Conservation (phyloP, 2,113 vertebrate species). For the Phyllopteryx taeniolatus region DNA sequence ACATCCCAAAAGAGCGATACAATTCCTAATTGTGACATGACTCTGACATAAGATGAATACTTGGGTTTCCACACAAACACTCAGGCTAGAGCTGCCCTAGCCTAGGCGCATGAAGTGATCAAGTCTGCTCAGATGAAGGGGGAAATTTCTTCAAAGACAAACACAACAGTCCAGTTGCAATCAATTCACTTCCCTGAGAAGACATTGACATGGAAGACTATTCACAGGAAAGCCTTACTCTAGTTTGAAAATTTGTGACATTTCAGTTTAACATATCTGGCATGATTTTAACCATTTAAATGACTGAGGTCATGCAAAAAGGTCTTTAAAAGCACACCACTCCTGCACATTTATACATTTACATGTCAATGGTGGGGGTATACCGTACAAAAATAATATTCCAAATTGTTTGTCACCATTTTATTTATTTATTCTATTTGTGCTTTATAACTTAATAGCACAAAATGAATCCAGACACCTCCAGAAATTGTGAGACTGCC, state of each 20-base stretch:
- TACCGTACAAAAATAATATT: constrained; percentile 7
- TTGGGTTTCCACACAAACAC: no score
- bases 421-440: constrained; percentile 75
- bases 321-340: background rate
- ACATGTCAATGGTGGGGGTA: background rate
- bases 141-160: background rate
- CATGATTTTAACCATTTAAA: background rate
- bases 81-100: background rate
- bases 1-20: no score
- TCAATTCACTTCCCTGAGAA: background rate
- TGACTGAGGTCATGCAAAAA: background rate
- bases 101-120: background rate
- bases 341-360: background rate
- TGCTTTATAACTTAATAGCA: constrained; percentile 75
- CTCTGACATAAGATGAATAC: no score
- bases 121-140: background rate
- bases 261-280: background rate
- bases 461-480: constrained; percentile 72
- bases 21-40: no score
- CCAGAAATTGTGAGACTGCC: constrained; percentile 63
- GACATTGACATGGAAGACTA: background rate
- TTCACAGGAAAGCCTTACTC: no score
- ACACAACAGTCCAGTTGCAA: background rate
- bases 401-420: constrained; percentile 50
- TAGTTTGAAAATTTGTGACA: background rate